Evolutionary conservation across 2,888 invertebrate genomes (phyloP).

Genomic region (Peribatodes rhomboidaria): DNA sequence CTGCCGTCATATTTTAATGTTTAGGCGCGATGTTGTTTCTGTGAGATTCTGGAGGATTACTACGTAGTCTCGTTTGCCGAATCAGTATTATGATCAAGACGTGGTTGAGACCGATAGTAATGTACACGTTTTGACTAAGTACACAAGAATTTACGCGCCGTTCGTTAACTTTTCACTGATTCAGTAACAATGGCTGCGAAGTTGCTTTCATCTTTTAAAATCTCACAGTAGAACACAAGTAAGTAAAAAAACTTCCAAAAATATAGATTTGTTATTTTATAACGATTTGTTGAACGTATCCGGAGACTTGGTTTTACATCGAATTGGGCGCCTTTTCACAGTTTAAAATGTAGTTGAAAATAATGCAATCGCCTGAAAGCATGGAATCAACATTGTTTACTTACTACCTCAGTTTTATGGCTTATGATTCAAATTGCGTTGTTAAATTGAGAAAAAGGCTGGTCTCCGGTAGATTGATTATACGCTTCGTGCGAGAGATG

Average conservation of each 20-base stretch:
- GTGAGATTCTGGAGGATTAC: constrained; percentile 50
- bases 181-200: no score
- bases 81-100: not conserved
- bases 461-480: constrained; percentile 33
- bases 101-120: not conserved
- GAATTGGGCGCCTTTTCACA: constrained; percentile 5
- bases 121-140: no score
- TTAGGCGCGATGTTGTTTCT: constrained; percentile 55
- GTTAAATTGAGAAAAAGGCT: constrained; percentile 22
- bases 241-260: constrained; percentile 53
- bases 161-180: not conserved
- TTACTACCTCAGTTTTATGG: constrained; percentile 2
- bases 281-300: constrained; percentile 40
- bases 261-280: constrained; percentile 50
- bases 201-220: constrained; percentile 11
- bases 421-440: constrained; percentile 24
- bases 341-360: constrained; percentile 20
- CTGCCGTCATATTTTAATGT: constrained; percentile 67
- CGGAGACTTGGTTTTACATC: constrained; percentile 29
- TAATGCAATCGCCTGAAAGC: not conserved
- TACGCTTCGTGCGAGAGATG: constrained; percentile 36
- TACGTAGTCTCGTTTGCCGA: not conserved
- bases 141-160: not conserved
- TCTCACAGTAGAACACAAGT: constrained; percentile 49
- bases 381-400: not conserved